Base-by-base conservation (phyloP, 2,888 invertebrate genomes). In the Perizoma flavofasciatum region DNA sequence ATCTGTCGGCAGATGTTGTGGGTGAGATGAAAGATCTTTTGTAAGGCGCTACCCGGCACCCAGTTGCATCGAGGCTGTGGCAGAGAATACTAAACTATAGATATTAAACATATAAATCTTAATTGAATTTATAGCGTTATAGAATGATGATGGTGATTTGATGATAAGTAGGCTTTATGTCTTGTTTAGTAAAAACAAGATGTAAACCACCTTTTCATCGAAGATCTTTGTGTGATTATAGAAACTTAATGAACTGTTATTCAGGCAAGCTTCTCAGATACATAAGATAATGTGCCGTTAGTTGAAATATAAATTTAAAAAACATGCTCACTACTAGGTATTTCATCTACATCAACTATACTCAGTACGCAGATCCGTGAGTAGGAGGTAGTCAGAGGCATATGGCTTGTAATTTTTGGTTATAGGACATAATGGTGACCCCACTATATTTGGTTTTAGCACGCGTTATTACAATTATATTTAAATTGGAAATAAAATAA, bases 1-100 rank as follows among this genome's bases (percentile, higher is more conserved):
- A 57, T 70, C 60, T 65, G 61, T 48, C n/a, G 55, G 55, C 60
- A 34, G 46, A 49, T 59, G 44, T 56, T 56, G 63, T 58, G 53
- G 49, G 48, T 61, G 64, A 81, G 81, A 85, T 84, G 85, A 83
- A 75, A 83, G 81, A 88, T 88, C 81, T 79, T 47, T 67, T 66
- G 74, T 72, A 66, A 73, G 69, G 67, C 67, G 71, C 74, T 69
- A 67, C 66, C 74, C 75, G 71, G 76, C 76, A 72, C 22, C 72
- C 72, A 73, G 73, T 71, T 72, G 68, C 67, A 68, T 65, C 64
- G 64, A 46, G 39, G 53, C 49, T 10, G 9, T 41, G 47, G 32
- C 37, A 35, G 33, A 39, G 50, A 50, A 59, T 43, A 57, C 5
- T 43, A 55, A 54, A 50, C 55, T 49, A 10, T 39, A 11, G 49